Percentiles rank a stretch among this genome's conserved stretches.
Conservation (phyloP, 2,888 invertebrate species). For the Drosophila engyochracea region DNA sequence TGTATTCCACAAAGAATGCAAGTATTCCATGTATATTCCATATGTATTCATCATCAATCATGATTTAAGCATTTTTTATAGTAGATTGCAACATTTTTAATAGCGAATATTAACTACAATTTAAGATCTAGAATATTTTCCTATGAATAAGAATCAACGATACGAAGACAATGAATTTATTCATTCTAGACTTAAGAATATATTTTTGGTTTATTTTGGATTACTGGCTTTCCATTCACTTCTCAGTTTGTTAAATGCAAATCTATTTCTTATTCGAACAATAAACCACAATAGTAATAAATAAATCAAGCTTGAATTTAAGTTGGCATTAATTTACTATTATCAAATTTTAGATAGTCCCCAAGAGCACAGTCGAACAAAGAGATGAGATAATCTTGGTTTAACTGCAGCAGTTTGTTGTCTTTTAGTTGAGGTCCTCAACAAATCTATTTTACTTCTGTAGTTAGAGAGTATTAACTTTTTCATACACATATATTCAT, state of each 20-base stretch:
- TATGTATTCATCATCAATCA: not conserved
- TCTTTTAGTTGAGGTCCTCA: not conserved
- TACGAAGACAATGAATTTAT: not conserved
- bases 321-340: not conserved
- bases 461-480: not conserved
- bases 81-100: not conserved
- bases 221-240: not conserved
- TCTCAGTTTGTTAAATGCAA: not conserved
- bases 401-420: not conserved
- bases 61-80: not conserved
- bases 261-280: not conserved
- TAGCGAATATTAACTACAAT: not conserved
- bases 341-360: not conserved
- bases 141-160: not conserved
- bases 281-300: not conserved
- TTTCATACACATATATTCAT: not conserved
- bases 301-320: not conserved
- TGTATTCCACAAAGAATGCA: not conserved
- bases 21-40: not conserved
- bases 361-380: not conserved
- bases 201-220: not conserved
- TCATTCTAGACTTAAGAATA: not conserved
- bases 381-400: not conserved
- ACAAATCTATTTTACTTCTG: not conserved
- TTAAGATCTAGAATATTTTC: not conserved